Base-by-base conservation (phyloP, 2,888 invertebrate genomes). In the Andrena marginata region DNA sequence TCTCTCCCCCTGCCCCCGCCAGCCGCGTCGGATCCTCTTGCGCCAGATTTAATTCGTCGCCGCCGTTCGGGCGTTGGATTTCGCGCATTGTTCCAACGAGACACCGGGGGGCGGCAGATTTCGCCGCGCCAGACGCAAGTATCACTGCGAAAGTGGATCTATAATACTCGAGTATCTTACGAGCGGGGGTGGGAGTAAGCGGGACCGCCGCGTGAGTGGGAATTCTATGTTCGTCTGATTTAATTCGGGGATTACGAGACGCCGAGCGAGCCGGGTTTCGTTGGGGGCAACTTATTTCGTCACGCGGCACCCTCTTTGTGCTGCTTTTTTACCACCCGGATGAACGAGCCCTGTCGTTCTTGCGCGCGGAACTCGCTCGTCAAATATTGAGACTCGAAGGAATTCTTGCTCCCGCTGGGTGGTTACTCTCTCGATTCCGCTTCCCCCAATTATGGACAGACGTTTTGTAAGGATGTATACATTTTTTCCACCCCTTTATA, bases 1-100 rank as follows among this genome's bases (percentile, higher is more conserved):
- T 72, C 79, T 35, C 76, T 23, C 20, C 42, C 16, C n/a, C n/a
- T n/a, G n/a, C n/a, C 2, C 67, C 67, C 35, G 2, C 33, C 49
- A n/a, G 31, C 42, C 49, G 42, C 23, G 33, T 7, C 54, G 64
- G 20, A n/a, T 48, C 51, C 64, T 29, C 51, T 42, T 69, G 31
- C 51, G 69, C 42, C 73, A 69, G 73, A 70, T 81, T 80, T 73
- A 80, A 81, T 80, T 81, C 64, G 26, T 73, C 26, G 26, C 33
- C 73, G 35, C 10, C 63, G 33, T 48, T 31, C 29, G 31, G 23
- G 23, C 35, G 1, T 49, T 13, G 31, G 51, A 56, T 74, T 75
- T 70, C 70, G 74, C 60, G 81, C 59, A 80, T 82, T 82, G 67
- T 80, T 74, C 48, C 65, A 2, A 6, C 13, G 31, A 6, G 42